Evolutionary conservation across 2,113 vertebrate species (phyloP), one percentile per base, ranked within the genome.

Genomic region (Bubo bubo): DNA sequence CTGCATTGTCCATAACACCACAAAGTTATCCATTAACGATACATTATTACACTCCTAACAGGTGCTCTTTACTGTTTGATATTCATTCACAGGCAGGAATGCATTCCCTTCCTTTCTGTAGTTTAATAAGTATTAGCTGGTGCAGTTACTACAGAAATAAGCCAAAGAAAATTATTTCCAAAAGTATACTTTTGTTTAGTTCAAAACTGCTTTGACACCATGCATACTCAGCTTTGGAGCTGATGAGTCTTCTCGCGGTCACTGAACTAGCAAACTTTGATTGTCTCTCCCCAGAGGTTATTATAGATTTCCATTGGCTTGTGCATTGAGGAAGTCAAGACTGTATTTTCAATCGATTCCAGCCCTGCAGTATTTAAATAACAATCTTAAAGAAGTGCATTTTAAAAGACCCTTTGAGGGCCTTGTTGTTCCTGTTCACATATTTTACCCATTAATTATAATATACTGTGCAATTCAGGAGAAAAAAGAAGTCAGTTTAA

Each of bases 221-320:
- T 73, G 63, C 52, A 55, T 49, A 87, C 60, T 96, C 60, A 82
- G 81, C 53, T 90, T 68, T 92, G 35, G 30, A 75, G 47, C 37
- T 86, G 74, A 62, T 63, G 45, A 60, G 66, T 39, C 39, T 74
- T 80, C 66, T 75, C 68, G 81, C 1, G 1, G 66, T 53, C 72
- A 60, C 49, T 56, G 21, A 96, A 60, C 22, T 14, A 2, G 1
- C 18, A 56, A 91, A 84, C 56, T 95, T 86, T 80, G 59, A 93
- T 94, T 94, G 91, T 91, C 37, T 45, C 39, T 89, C 84, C 63
- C 67, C 49, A 79, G 68, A 87, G 73, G 34, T 67, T 89, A 30
- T 77, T 89, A 95, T 67, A 66, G 91, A 88, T 95, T 96, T 95
- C 47, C 72, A 83, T 28, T 70, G 20, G 30, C 30, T 81, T 91